Percentiles rank a stretch among this genome's conserved stretches.
phyloP scores from a whole-genome alignment of 2,888 invertebrate species.

The Kryphioiulus occultus region DNA sequence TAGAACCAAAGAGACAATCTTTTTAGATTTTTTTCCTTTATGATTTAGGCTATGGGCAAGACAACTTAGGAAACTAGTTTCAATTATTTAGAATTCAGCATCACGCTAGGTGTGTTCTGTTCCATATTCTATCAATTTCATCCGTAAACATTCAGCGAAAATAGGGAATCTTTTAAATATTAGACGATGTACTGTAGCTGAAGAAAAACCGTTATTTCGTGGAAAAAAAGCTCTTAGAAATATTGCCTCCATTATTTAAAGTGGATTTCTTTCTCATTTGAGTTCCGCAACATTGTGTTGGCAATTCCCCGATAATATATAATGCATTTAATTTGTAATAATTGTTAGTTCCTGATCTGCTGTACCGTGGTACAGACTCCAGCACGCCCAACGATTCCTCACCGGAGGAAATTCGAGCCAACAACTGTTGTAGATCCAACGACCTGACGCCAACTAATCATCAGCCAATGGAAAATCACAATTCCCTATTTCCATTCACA shows the following conservation, averaged over 20 bases:
- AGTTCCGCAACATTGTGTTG: neutral
- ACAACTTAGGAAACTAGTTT: neutral
- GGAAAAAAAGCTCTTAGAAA: too few relatives aligned
- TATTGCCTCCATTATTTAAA: too few relatives aligned
- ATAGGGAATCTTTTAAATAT: neutral
- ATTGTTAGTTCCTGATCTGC: conserved; percentile 50
- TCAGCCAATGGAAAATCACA: conserved; percentile 12
- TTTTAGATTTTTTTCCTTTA: neutral
- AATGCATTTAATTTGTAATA: neutral
- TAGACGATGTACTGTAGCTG: neutral
- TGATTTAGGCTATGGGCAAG: neutral
- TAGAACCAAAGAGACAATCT: too few relatives aligned
- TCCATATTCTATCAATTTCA: too few relatives aligned
- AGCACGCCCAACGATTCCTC: conserved; percentile 50
- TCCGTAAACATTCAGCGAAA: neutral
- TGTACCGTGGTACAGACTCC: conserved; percentile 51
- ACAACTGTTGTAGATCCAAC: conserved; percentile 37
- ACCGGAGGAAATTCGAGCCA: conserved; percentile 46
- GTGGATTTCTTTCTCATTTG: too few relatives aligned
- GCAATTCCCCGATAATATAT: neutral
- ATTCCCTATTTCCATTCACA: conserved; percentile 43
- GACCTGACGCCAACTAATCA: conserved; percentile 12
- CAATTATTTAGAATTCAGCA: neutral
- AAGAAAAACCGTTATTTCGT: too few relatives aligned
- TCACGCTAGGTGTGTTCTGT: too few relatives aligned